These are phyloP conservation scores for Drosophila mayri DNA, from an alignment of 1,140 invertebrate species.

Conservation along the genomic window DNA sequence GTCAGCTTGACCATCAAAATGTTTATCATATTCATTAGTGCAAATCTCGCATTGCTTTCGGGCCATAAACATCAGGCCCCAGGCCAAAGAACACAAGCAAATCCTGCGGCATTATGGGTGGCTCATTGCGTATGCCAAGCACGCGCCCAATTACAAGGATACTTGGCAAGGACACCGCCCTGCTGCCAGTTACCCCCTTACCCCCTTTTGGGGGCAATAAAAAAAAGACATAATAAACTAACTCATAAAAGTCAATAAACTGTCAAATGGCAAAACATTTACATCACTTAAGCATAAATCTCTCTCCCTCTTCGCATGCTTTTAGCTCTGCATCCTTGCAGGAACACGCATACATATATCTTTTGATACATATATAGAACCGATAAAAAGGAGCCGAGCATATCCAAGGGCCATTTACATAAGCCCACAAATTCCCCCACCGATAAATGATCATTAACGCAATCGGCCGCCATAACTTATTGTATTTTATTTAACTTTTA, in stretches of 20 bases:
- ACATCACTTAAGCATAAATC: constrained; percentile 73
- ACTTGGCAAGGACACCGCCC: constrained; percentile 6
- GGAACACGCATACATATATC: constrained; percentile 2
- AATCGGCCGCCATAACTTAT: constrained; percentile 71
- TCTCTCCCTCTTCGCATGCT: constrained; percentile 16
- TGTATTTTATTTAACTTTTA: constrained; percentile 65
- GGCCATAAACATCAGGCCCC: constrained; percentile 30
- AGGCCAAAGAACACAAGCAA: background rate
- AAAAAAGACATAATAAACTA: constrained; percentile 66
- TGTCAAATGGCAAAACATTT: constrained; percentile 73
- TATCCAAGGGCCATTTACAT: constrained; percentile 56
- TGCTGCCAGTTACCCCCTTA: constrained; percentile 6
- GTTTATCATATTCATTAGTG: constrained; percentile 55
- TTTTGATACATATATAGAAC: background rate
- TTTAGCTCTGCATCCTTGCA: constrained; percentile 9
- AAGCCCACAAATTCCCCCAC: constrained; percentile 56
- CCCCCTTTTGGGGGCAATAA: constrained; percentile 30
- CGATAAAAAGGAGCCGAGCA: background rate
- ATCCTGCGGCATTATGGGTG: constrained; percentile 2
- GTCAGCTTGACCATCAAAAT: constrained; percentile 30
- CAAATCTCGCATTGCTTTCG: constrained; percentile 38
- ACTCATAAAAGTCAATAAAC: constrained; percentile 78
- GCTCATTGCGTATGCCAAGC: constrained; percentile 40
- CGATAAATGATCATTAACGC: constrained; percentile 73
- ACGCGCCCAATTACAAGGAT: constrained; percentile 56